Conservation (phyloP, 2,797 vertebrate species). For the Leucoraja ocellata region DNA sequence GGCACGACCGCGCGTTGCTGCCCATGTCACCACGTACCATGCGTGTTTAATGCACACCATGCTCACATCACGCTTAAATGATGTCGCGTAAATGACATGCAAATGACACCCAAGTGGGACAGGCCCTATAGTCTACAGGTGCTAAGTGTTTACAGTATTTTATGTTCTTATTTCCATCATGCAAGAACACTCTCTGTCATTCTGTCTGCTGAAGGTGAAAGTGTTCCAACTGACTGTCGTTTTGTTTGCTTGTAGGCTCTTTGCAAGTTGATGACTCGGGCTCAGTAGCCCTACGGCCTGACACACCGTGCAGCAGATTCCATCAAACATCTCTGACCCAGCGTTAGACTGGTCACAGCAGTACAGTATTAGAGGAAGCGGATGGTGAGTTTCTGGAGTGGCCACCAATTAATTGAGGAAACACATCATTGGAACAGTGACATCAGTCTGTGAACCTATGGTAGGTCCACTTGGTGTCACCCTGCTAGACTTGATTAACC, state of each 20-base stretch:
- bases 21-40: no score
- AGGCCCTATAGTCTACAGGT: no score
- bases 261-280: neutral
- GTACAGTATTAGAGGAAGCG: neutral
- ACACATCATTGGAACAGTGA: neutral
- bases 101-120: no score
- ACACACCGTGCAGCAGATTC: neutral
- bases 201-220: neutral
- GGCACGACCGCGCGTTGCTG: no score
- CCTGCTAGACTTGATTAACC: neutral
- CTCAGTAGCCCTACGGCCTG: neutral
- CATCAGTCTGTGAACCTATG: neutral
- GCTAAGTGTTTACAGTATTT: no score
- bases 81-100: no score
- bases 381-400: neutral
- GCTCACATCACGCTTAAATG: no score
- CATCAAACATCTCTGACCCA: neutral
- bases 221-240: neutral
- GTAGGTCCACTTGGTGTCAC: neutral
- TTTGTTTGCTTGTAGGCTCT: neutral
- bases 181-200: neutral
- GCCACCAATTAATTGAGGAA: neutral
- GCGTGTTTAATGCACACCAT: no score
- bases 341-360: neutral
- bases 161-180: neutral